Percentiles rank a stretch among this genome's conserved stretches.
Conservation (phyloP, 35 echinoderm and acorn worm genomes). For the Ophioderma brevispina region DNA sequence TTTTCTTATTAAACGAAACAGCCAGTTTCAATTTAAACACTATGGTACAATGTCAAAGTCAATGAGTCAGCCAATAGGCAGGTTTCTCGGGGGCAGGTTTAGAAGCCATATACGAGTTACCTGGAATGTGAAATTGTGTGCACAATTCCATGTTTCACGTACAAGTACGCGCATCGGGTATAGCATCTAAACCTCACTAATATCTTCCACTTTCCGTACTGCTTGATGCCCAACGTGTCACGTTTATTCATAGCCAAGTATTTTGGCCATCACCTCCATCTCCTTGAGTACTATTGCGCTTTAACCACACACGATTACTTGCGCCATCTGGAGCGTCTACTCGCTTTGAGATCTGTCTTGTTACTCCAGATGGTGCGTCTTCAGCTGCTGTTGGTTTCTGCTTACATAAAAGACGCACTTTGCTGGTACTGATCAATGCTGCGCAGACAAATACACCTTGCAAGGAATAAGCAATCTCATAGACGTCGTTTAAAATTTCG, state of each 20-base stretch:
- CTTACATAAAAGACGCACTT: not conserved
- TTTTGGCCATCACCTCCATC: not conserved
- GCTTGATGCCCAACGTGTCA: no score
- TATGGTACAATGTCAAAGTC: no score
- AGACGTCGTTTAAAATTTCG: not conserved
- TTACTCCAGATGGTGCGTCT: not conserved
- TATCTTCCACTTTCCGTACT: no score
- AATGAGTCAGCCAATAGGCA: no score
- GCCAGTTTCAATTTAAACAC: no score
- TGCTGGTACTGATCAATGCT: not conserved
- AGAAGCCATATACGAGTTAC: no score
- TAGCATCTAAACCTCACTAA: no score
- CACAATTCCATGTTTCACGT: no score
- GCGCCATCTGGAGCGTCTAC: not conserved
- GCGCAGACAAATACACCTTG: not conserved
- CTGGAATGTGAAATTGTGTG: no score
- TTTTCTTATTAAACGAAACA: no score
- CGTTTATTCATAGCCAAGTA: not conserved
- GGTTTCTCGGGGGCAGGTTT: no score
- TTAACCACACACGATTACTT: not conserved
- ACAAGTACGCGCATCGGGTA: no score
- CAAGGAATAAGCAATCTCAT: not conserved
- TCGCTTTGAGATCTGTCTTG: not conserved
- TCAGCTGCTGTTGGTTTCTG: not conserved
- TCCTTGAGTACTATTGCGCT: not conserved